Conservation (phyloP, 2,888 invertebrate species). For the Andrena chrysosceles region DNA sequence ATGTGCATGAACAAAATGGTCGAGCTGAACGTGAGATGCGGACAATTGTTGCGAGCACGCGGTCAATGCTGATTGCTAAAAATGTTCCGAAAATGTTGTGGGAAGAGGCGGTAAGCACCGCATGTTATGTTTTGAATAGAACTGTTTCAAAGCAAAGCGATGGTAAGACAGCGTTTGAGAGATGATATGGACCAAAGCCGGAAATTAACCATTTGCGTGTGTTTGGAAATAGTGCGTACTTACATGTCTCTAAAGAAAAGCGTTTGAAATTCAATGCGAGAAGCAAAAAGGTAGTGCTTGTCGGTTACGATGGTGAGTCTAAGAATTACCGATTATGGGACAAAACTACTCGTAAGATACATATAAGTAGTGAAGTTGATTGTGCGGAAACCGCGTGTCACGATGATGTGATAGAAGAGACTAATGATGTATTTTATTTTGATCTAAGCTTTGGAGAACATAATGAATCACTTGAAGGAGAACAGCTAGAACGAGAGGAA, state of each 20-base stretch:
- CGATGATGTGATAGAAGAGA: not conserved
- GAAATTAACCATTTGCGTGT: not conserved
- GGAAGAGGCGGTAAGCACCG: not conserved
- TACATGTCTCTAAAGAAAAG: not conserved
- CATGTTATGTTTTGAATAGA: not conserved
- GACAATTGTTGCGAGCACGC: not conserved
- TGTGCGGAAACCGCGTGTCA: not conserved
- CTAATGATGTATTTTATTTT: too few relatives aligned
- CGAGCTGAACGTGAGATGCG: not conserved
- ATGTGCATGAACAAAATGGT: not conserved
- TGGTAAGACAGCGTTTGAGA: not conserved
- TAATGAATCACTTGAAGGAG: not conserved
- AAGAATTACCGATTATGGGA: constrained; percentile 4
- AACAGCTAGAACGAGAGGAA: too few relatives aligned
- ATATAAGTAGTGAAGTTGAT: not conserved
- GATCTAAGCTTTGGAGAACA: not conserved
- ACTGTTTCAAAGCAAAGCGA: not conserved
- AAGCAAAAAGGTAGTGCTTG: not conserved
- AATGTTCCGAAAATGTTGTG: not conserved
- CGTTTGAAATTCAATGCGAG: not conserved
- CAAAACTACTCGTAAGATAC: not conserved
- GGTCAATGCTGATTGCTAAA: not conserved
- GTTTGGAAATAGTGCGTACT: not conserved
- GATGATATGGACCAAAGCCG: not conserved
- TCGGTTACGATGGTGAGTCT: not conserved